phyloP scores from a whole-genome alignment of 2,888 invertebrate genomes.

The Aplocera efformata region DNA sequence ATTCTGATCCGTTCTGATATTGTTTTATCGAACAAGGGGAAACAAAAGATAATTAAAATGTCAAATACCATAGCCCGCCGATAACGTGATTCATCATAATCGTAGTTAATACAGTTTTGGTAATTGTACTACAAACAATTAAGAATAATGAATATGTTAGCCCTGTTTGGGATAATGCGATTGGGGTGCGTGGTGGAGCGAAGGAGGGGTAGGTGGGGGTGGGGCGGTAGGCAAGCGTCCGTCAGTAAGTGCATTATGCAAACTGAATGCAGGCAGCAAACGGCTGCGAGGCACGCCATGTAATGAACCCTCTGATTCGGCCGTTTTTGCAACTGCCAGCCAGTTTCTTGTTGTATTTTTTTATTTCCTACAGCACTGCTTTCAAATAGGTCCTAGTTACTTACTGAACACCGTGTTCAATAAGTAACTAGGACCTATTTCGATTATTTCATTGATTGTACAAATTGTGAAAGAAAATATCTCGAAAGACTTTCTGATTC shows the following conservation, averaged over 20 bases:
- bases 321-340: constrained; percentile 23
- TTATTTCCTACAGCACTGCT: constrained; percentile 6
- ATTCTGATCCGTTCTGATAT: constrained; percentile 43
- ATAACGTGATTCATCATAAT: constrained; percentile 49
- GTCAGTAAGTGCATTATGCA: constrained; percentile 36
- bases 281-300: constrained; percentile 28
- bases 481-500: too few relatives aligned
- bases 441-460: not conserved
- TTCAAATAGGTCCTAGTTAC: constrained; percentile 2
- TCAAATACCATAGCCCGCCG: constrained; percentile 33
- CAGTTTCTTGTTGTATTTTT: constrained; percentile 9
- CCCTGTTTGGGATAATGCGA: constrained; percentile 44
- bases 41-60: constrained; percentile 44
- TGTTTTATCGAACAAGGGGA: constrained; percentile 37
- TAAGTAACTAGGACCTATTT: too few relatives aligned
- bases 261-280: constrained; percentile 36
- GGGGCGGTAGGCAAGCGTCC: constrained; percentile 17
- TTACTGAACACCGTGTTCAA: constrained; percentile 1
- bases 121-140: constrained; percentile 50
- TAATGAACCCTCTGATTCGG: constrained; percentile 19
- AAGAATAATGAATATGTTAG: constrained; percentile 54
- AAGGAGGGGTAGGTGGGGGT: constrained; percentile 6
- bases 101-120: constrained; percentile 44
- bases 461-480: not conserved
- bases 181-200: constrained; percentile 32